Percentiles rank a stretch among this genome's conserved stretches.
These are phyloP conservation scores for Neomonachus schauinslandi DNA, from an alignment of 2,113 vertebrate species.

Conservation along the genomic window DNA sequence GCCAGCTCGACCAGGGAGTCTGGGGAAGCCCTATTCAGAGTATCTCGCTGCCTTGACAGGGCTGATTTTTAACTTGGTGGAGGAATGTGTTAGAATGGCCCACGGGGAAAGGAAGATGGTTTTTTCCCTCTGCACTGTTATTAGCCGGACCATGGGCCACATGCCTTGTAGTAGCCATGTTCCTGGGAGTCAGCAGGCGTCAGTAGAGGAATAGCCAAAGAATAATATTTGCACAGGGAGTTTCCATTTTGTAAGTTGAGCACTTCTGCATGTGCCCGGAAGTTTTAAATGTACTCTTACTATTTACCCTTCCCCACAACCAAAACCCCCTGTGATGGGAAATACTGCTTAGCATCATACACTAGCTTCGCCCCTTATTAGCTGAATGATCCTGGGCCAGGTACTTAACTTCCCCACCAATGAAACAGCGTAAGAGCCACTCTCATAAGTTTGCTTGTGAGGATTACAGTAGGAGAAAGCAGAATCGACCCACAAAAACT, in stretches of 20 bases:
- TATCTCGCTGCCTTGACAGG: conserved; percentile 70
- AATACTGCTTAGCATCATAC: background rate
- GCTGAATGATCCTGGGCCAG: background rate
- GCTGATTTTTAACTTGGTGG: conserved; percentile 72
- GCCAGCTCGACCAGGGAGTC: conserved; percentile 74
- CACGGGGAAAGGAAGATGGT: conserved; percentile 50
- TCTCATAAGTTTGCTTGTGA: background rate
- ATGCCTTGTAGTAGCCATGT: conserved; percentile 57
- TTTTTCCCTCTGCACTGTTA: conserved; percentile 72
- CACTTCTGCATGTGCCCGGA: background rate
- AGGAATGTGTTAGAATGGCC: conserved; percentile 65
- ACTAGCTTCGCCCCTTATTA: background rate
- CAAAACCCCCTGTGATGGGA: background rate
- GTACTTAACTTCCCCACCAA: background rate
- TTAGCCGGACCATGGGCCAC: background rate
- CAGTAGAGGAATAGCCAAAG: conserved; percentile 59
- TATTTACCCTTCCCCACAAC: background rate
- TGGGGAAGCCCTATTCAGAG: conserved; percentile 68
- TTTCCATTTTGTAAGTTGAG: conserved; percentile 22
- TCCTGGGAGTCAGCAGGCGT: conserved; percentile 78
- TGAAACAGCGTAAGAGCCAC: background rate
- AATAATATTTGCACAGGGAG: conserved; percentile 29
- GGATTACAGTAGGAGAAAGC: background rate
- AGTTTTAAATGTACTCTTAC: background rate
- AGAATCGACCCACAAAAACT: background rate